Evolutionary conservation across 1,140 invertebrate species (phyloP).

Genomic region (Euura saliciscinereae): DNA sequence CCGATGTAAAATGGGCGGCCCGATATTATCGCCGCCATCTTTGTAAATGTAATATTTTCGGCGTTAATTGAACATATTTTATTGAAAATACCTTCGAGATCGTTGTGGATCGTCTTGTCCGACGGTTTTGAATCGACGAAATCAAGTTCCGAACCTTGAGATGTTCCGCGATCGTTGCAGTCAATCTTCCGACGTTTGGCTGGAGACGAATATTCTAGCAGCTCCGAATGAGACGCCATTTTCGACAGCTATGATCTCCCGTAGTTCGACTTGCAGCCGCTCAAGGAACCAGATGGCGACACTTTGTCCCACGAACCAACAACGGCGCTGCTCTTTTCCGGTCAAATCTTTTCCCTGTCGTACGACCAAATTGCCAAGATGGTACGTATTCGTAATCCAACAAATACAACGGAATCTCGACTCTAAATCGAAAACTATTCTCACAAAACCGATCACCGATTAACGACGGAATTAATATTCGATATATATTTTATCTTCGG

Average conservation of each 20-base stretch:
- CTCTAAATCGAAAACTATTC: not conserved
- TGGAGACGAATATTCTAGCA: slow-evolving; percentile 57
- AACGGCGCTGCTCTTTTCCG: slow-evolving; percentile 20
- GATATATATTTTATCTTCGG: too few species aligned
- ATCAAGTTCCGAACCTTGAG: slow-evolving; percentile 40
- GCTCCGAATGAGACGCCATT: slow-evolving; percentile 61
- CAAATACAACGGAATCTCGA: slow-evolving; percentile 25
- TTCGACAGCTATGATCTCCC: slow-evolving; percentile 54
- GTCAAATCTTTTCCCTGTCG: slow-evolving; percentile 34
- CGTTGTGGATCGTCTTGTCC: slow-evolving; percentile 40
- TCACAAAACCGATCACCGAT: not conserved
- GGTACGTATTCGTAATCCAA: slow-evolving; percentile 46
- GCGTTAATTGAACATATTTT: slow-evolving; percentile 43
- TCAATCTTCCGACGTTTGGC: slow-evolving; percentile 59
- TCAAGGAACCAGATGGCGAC: slow-evolving; percentile 30
- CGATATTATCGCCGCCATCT: slow-evolving; percentile 45
- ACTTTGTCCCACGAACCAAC: not conserved
- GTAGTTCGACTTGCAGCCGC: slow-evolving; percentile 23
- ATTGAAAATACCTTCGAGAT: slow-evolving; percentile 52
- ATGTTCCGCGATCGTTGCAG: slow-evolving; percentile 37
- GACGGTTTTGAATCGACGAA: slow-evolving; percentile 39
- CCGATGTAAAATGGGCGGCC: slow-evolving; percentile 24
- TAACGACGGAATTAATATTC: too few species aligned
- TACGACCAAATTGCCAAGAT: slow-evolving; percentile 40
- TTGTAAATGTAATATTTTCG: slow-evolving; percentile 39